Conservation (phyloP, 2,888 invertebrate genomes). For the Hydriomena furcata region DNA sequence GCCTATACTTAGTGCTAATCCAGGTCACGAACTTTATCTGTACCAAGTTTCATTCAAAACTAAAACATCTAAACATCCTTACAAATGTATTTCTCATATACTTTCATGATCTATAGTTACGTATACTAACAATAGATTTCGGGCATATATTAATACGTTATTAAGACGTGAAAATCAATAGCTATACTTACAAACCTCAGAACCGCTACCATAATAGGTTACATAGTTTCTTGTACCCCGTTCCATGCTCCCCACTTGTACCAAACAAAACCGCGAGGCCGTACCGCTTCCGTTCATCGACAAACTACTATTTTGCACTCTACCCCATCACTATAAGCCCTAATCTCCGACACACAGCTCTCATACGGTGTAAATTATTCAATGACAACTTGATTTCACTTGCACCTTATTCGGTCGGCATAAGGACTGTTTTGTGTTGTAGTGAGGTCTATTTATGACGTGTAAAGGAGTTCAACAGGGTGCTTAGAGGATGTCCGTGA, state of each 20-base stretch:
- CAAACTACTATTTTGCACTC: conserved; percentile 29
- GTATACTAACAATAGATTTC: too few relatives aligned
- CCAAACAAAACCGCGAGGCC: conserved; percentile 57
- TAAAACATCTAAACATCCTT: too few relatives aligned
- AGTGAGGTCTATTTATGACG: conserved; percentile 37
- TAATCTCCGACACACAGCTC: conserved; percentile 9
- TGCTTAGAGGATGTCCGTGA: conserved; percentile 62
- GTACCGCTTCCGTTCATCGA: conserved; percentile 58
- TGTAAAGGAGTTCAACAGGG: conserved; percentile 69
- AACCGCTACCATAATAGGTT: too few relatives aligned
- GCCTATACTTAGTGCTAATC: too few relatives aligned
- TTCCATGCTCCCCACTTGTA: conserved; percentile 37
- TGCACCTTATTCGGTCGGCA: conserved; percentile 30
- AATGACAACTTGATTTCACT: conserved; percentile 12
- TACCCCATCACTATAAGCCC: conserved; percentile 8
- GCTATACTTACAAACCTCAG: too few relatives aligned
- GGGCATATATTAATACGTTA: too few relatives aligned
- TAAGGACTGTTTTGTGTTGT: conserved; percentile 34
- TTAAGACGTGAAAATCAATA: too few relatives aligned
- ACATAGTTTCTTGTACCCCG: not conserved
- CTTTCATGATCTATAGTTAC: too few relatives aligned
- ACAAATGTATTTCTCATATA: too few relatives aligned
- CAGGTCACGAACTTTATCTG: too few relatives aligned
- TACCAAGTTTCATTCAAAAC: too few relatives aligned
- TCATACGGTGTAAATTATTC: conserved; percentile 11